These are phyloP conservation scores for Drosophila oshimai DNA, from an alignment of 1,140 invertebrate species.

Conservation along the genomic window DNA sequence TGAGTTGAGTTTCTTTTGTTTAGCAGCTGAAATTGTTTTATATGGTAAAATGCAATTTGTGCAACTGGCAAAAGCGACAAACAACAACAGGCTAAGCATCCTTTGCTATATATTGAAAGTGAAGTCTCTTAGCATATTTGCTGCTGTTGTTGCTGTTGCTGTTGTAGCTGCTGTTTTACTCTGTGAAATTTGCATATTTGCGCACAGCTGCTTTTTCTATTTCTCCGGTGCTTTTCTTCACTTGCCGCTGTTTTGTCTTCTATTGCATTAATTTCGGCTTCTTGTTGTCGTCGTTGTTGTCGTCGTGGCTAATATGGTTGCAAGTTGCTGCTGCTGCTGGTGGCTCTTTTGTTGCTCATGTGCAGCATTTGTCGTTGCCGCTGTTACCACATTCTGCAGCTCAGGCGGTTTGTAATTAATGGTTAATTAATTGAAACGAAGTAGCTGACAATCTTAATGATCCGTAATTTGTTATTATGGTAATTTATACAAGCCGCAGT, in stretches of 20 bases:
- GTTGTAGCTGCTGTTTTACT: constrained; percentile 62
- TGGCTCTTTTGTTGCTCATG: constrained; percentile 57
- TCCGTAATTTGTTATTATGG: constrained; percentile 81
- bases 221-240: constrained; percentile 65
- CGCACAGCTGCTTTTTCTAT: constrained; percentile 74
- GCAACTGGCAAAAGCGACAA: constrained; percentile 79
- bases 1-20: constrained; percentile 69
- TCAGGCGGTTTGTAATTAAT: constrained; percentile 80
- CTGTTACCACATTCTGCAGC: constrained; percentile 78
- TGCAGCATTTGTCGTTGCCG: constrained; percentile 73
- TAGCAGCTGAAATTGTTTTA: constrained; percentile 76
- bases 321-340: constrained; percentile 20
- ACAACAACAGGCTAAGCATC: constrained; percentile 66
- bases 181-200: constrained; percentile 77
- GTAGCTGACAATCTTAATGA: constrained; percentile 81
- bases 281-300: constrained; percentile 43
- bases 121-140: constrained; percentile 80
- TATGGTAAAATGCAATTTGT: constrained; percentile 81
- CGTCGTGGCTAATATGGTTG: constrained; percentile 66
- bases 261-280: constrained; percentile 79
- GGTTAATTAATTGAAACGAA: constrained; percentile 81
- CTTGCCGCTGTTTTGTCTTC: constrained; percentile 63
- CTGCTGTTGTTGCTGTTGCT: constrained; percentile 39
- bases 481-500: constrained; percentile 75
- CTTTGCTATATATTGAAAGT: constrained; percentile 80